Evolutionary conservation across 2,888 invertebrate genomes (phyloP), one percentile per base, ranked within the genome.

Genomic region (Megalurothrips usitatus): DNA sequence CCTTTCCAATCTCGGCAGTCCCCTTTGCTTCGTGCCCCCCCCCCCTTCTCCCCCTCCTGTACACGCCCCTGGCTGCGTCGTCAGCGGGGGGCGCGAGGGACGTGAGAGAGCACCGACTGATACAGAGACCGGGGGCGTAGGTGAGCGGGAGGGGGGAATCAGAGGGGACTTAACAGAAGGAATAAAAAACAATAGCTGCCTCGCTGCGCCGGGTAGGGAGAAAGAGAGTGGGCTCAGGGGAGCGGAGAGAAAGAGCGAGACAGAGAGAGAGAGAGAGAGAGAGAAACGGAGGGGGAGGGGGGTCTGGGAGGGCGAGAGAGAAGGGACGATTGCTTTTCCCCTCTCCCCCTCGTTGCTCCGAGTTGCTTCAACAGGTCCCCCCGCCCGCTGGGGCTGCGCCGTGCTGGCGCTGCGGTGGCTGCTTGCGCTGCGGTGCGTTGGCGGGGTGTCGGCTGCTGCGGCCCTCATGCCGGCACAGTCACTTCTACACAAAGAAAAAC

Each of bases 271-370:
- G 10, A 12, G 52, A 52, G 52, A 19, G 52, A 19, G n/a, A 58
- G 17, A 17, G 58, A 14, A 17, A 17, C 14, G 58, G n/a, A 14
- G n/a, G 58, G 2, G 58, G 6, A 58, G 17, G 17, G 58, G 17
- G 14, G n/a, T 6, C 19, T n/a, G 58, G n/a, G 58, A 58, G 58
- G 58, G 58, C 17, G 58, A n/a, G 19, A 58, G 58, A 58, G 58
- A 58, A 58, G 58, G 58, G 58, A 58, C 58, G 58, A 58, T 58
- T 58, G 58, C 58, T n/a, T 14, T n/a, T 58, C 58, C n/a, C 58
- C 58, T 58, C 58, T 14, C 14, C 17, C 58, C 17, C 58, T 14
- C 14, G 19, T 17, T 58, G 19, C 58, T 58, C 58, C 17, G 34
- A 43, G 34, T 43, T 43, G 34, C 34, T 43, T 43, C 34, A 43